Evolutionary conservation across 2,797 vertebrate species (phyloP).

Genomic region (Luscinia megarhynchos): DNA sequence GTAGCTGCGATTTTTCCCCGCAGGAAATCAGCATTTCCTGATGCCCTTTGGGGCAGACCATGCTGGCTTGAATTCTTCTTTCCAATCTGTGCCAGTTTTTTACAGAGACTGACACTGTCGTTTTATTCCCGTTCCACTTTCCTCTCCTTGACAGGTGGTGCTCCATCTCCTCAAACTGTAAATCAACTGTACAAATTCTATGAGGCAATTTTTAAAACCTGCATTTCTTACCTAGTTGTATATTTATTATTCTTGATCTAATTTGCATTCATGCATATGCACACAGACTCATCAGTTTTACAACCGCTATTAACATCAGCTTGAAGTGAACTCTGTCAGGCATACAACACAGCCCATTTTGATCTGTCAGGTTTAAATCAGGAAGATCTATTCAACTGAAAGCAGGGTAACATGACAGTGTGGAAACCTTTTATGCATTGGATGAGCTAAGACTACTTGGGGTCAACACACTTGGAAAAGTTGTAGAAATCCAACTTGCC

Average conservation of each 20-base stretch:
- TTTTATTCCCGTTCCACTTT: not conserved
- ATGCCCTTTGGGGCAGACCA: not conserved
- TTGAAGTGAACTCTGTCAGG: not conserved
- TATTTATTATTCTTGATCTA: not conserved
- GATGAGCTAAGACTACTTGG: not conserved
- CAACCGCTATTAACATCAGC: not conserved
- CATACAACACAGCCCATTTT: not conserved
- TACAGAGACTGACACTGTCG: not conserved
- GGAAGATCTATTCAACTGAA: not conserved
- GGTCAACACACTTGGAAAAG: not conserved
- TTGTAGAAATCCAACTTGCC: not conserved
- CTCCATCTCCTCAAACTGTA: not conserved
- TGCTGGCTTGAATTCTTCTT: not conserved
- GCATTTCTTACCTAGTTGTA: not conserved
- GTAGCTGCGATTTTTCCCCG: not conserved
- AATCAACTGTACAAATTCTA: not conserved
- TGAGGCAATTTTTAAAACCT: not conserved
- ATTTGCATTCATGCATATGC: not conserved
- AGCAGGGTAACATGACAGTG: not conserved
- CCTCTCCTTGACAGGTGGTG: not conserved
- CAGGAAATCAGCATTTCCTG: conserved; percentile 8
- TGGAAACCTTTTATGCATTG: not conserved
- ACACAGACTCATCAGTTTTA: not conserved
- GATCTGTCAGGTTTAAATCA: not conserved
- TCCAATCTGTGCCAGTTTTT: not conserved